These are phyloP conservation scores for Oreochromis spilurus DNA, from an alignment of 2,113 vertebrate species.

Conservation along the genomic window DNA sequence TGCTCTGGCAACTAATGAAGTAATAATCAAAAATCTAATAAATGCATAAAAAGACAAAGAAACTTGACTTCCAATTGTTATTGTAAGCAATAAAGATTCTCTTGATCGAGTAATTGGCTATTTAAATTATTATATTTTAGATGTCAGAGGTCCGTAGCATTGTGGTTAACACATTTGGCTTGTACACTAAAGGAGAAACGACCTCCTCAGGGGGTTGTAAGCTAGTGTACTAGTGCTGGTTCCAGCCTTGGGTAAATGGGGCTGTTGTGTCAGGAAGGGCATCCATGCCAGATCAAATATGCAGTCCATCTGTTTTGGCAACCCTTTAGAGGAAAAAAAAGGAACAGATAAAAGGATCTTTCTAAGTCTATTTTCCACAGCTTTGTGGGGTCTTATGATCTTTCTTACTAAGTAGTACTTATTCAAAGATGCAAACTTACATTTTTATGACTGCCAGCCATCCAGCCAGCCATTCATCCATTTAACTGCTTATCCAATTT, in stretches of 20 bases:
- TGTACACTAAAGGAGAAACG: background rate
- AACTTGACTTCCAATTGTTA: background rate
- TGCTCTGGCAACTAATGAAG: background rate
- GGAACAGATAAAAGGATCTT: background rate
- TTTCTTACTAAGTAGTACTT: background rate
- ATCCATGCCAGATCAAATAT: background rate
- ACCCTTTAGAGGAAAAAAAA: background rate
- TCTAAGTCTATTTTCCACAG: background rate
- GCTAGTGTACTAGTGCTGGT: background rate
- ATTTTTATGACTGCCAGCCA: background rate
- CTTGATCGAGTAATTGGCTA: background rate
- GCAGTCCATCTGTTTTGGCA: background rate
- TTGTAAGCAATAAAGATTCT: background rate
- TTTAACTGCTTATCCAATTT: background rate
- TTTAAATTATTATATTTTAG: background rate
- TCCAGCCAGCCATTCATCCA: background rate
- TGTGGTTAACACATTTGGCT: background rate
- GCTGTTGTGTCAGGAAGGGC: background rate
- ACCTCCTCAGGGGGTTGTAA: background rate
- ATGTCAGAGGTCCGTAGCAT: background rate
- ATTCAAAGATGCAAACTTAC: background rate
- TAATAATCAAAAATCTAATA: background rate
- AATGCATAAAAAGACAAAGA: background rate
- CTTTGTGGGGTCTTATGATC: background rate
- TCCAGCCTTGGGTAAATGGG: background rate